Base-by-base conservation (phyloP, 1,140 invertebrate genomes). In the Leptoteleia sp. region DNA sequence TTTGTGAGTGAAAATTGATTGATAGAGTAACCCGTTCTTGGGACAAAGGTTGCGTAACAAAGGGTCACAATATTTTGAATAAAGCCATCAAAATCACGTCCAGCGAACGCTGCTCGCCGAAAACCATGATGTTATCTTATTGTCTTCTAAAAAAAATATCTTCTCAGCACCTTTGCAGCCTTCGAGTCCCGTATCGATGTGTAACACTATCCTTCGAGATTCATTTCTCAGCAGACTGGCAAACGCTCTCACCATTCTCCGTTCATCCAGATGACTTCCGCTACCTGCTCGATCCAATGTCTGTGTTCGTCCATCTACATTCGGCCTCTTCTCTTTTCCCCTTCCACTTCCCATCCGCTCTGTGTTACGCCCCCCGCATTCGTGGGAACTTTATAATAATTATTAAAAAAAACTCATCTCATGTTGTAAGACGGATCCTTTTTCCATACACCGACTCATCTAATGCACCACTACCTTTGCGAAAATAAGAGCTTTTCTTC, bases 331-430 rank as follows among this genome's bases (percentile, higher is more conserved):
- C 62, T 64, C 35, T 47, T 55, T 80, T 43, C 67, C 62, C 67
- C 72, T 76, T 71, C 70, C 59, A 62, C 27, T 43, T 45, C 62
- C 16, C 68, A 47, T 81, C 83, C 80, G 72, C 37, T 55, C 15
- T 80, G 79, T 80, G 85, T 84, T 85, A 88, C 87, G 87, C 88
- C 87, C 85, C 87, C 86, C 87, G 81, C 86, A 81, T 85, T 86
- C 88, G 88, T 89, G 88, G 87, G 88, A 89, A 89, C 87, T 83
- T 81, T 73, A 71, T 82, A 87, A 88, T 89, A 88, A 89, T 89
- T 89, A 89, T 89, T 88, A 86, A 84, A 72, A n/a, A n/a, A 82
- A 83, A 81, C 81, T 81, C 81, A 82, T 87, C 88, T 87, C 84
- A 65, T 81, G 83, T 87, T 88, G 77, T 84, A 83, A 82, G 76